Base-by-base conservation (phyloP, 2,888 invertebrate genomes). In the Labia minor region DNA sequence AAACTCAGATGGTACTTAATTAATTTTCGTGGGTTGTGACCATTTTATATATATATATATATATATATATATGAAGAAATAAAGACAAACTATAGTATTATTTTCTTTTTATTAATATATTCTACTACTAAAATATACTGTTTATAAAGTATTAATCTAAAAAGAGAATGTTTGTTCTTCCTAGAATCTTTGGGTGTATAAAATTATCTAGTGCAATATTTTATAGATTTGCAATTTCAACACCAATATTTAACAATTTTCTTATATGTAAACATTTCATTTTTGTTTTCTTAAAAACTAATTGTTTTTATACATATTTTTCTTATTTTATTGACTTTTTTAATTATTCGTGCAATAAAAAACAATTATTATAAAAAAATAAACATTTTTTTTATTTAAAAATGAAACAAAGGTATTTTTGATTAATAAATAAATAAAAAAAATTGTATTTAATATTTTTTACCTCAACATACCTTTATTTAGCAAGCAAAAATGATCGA, bases 131-230 rank as follows among this genome's bases (percentile, higher is more conserved):
- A 49, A 8, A 49, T 49, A 49, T 26, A 11, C 16, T 49, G 8
- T 49, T 49, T 49, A 8, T 16, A 49, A 49, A 49, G 49, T 49
- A 49, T 49, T 49, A 49, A 49, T 26, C 3, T 26, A 26, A 26
- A 26, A 26, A 26, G 8, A n/a, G 49, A 49, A 49, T 49, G 49
- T 49, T 49, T 49, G 49, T 8, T 49, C 49, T 49, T 49, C 49
- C 49, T 49, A 49, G 49, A 49, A 10, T n/a, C 49, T 49, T 4
- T 49, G 49, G 3, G 49, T 49, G 49, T 11, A 26, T 26, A 26
- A 49, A 49, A 49, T 16, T 49, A n/a, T 49, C 49, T 49, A 49
- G 49, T 49, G 49, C 49, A 49, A 49, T 49, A 49, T 49, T 49
- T 49, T 49, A 49, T 49, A 49, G 49, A 49, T 49, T 49, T 49